phyloP scores from a whole-genome alignment of 2,797 vertebrate genomes.

The Hyperoplus immaculatus region DNA sequence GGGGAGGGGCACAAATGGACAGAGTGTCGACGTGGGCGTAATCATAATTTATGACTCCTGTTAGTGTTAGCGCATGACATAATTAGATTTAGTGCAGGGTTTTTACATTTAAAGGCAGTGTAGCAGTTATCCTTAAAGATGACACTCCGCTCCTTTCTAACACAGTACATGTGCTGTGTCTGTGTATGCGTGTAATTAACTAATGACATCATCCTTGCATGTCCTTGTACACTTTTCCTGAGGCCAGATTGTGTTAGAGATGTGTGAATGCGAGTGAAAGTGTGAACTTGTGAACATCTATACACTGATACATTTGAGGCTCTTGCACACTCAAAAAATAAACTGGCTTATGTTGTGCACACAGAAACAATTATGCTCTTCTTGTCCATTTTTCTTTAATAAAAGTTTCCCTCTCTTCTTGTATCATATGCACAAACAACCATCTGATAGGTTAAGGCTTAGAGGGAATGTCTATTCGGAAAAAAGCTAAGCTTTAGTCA shows the following conservation, averaged over 20 bases:
- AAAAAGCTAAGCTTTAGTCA: conserved; percentile 58
- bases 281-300: conserved; percentile 40
- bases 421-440: conserved; percentile 34
- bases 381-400: conserved; percentile 6
- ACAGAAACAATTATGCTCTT: conserved; percentile 15
- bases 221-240: conserved; percentile 48
- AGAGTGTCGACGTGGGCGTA: conserved; percentile 12
- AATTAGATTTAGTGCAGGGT: conserved; percentile 67
- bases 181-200: conserved; percentile 64
- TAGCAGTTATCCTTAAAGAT: conserved; percentile 44
- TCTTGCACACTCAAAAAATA: conserved; percentile 25
- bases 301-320: conserved; percentile 20
- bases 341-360: conserved; percentile 1
- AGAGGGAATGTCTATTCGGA: conserved; percentile 56
- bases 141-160: conserved; percentile 31
- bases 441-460: conserved; percentile 54
- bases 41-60: conserved; percentile 63
- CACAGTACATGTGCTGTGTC: conserved; percentile 10
- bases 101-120: conserved; percentile 59
- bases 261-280: conserved; percentile 15
- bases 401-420: conserved; percentile 1
- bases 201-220: conserved; percentile 61
- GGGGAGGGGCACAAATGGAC: conserved; percentile 30
- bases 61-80: conserved; percentile 45
- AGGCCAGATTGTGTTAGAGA: conserved; percentile 22